Evolutionary conservation across 1,140 invertebrate species (phyloP).

Genomic region (Brevipalpus yothersi): DNA sequence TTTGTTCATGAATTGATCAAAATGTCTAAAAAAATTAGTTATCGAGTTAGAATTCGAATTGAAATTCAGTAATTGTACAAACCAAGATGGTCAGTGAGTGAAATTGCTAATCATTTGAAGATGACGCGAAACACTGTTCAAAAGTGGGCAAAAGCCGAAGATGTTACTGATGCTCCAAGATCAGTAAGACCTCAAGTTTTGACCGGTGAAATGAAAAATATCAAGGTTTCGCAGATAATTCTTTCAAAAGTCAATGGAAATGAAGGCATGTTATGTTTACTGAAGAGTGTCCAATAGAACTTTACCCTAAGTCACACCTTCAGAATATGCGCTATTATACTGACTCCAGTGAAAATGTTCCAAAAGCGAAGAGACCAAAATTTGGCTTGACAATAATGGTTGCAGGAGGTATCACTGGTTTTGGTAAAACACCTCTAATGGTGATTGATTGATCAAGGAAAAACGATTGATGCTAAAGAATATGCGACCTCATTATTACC

Average conservation of each 20-base stretch:
- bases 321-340: not conserved
- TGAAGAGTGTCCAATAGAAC: not conserved
- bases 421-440: not conserved
- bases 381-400: not conserved
- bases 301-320: not conserved
- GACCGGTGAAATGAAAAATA: not conserved
- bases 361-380: not conserved
- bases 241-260: not conserved
- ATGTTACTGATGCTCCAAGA: not conserved
- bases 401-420: not conserved
- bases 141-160: not conserved
- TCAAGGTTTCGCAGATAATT: not conserved
- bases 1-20: not conserved
- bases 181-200: not conserved
- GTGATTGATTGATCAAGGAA: not conserved
- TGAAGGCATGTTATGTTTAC: not conserved
- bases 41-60: not conserved
- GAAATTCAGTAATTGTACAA: not conserved
- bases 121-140: not conserved
- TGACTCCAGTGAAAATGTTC: not conserved
- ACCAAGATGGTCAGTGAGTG: not conserved
- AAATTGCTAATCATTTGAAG: not conserved
- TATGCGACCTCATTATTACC: not conserved
- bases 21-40: not conserved
- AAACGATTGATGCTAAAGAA: not conserved